Conservation (phyloP, 2,888 invertebrate species). For the Metalampra italica region DNA sequence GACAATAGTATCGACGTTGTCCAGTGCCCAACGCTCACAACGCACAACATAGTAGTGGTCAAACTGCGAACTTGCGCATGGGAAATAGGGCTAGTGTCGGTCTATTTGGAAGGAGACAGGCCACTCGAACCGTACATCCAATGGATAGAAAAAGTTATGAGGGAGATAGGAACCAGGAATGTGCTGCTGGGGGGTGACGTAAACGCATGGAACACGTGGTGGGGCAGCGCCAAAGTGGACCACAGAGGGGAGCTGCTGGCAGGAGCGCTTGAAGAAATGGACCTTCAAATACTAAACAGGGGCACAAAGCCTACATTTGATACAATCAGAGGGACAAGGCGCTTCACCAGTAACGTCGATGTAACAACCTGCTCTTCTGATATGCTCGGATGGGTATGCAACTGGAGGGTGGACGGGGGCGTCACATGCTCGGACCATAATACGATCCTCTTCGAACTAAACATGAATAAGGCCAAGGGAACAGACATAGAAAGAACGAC, state of each 20-base stretch:
- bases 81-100: conserved; percentile 1
- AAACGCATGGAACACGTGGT: conserved; percentile 20
- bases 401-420: not conserved
- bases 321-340: conserved; percentile 7
- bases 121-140: conserved; percentile 7
- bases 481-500: not conserved
- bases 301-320: conserved; percentile 10
- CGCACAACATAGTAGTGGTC: conserved; percentile 2
- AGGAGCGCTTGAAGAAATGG: conserved; percentile 8
- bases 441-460: conserved; percentile 17
- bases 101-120: conserved; percentile 6
- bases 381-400: not conserved
- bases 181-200: conserved; percentile 18
- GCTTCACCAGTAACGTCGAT: conserved; percentile 9
- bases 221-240: conserved; percentile 15
- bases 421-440: conserved; percentile 19
- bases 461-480: not conserved
- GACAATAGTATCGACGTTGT: not conserved
- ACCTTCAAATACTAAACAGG: conserved; percentile 9
- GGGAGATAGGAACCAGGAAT: not conserved
- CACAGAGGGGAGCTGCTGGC: conserved; percentile 10
- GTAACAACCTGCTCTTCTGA: not conserved
- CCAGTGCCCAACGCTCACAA: not conserved
- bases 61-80: not conserved
- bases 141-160: not conserved